A percentile compares a stretch with the other conserved stretches of the same genome.
These are phyloP conservation scores for Chironex yamaguchii DNA, from an alignment of 30 jellyfish, hydroid and myxozoan species.

Conservation along the genomic window DNA sequence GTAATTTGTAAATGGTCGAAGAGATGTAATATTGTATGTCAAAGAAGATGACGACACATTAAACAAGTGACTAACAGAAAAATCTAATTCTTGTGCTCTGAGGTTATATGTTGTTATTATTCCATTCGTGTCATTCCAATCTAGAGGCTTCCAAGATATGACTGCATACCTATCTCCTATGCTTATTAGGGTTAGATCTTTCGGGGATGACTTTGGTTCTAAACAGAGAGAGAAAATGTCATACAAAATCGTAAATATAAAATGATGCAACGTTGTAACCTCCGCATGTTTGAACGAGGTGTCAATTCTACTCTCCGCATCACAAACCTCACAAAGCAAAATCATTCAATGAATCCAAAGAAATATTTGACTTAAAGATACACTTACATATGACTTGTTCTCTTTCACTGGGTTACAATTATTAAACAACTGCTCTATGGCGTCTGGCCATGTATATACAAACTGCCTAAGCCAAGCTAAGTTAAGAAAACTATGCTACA, in stretches of 20 bases:
- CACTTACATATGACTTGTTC: too few species aligned
- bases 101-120: conserved; percentile 4
- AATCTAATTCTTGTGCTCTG: not conserved
- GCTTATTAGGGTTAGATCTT: not conserved
- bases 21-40: not conserved
- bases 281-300: too few species aligned
- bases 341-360: too few species aligned
- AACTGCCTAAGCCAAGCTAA: too few species aligned
- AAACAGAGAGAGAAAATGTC: not conserved
- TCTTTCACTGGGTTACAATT: too few species aligned
- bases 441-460: too few species aligned
- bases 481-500: too few species aligned
- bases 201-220: conserved; percentile 68
- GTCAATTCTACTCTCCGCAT: too few species aligned
- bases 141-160: conserved; percentile 34
- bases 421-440: too few species aligned
- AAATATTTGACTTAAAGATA: too few species aligned
- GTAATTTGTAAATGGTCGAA: conserved; percentile 60
- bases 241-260: too few species aligned
- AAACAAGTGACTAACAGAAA: not conserved
- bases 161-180: conserved; percentile 8
- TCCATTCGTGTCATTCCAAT: conserved; percentile 68
- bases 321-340: too few species aligned
- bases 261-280: not conserved
- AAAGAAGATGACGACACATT: not conserved